A percentile compares a stretch with the other conserved stretches of the same genome.
These are phyloP conservation scores for Desoria tigrina DNA, from an alignment of 2,888 invertebrate genomes.

Conservation along the genomic window DNA sequence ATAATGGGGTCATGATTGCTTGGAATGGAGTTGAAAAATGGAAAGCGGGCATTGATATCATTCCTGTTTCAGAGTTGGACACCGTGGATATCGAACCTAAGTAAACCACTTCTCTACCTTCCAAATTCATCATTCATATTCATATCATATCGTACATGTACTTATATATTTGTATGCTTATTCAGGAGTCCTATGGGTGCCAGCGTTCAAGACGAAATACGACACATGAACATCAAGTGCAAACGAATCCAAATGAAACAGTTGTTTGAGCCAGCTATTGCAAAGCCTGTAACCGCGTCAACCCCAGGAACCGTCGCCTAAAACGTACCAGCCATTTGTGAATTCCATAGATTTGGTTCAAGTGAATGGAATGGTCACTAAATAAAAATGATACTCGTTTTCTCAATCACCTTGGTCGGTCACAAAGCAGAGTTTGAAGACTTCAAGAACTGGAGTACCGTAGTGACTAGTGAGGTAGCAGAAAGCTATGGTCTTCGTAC, in stretches of 20 bases:
- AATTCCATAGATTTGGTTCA: too few species aligned
- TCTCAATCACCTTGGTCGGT: constrained; percentile 5
- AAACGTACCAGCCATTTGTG: too few species aligned
- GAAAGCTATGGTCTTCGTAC: too few species aligned
- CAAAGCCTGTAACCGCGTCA: background rate
- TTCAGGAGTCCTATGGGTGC: constrained; percentile 65
- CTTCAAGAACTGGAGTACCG: too few species aligned
- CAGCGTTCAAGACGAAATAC: constrained; percentile 64
- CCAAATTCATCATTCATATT: constrained; percentile 4
- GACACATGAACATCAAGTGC: constrained; percentile 63
- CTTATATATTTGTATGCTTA: too few species aligned
- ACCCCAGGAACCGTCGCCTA: too few species aligned
- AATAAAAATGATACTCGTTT: background rate
- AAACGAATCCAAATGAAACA: constrained; percentile 57
- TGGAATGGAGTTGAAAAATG: constrained; percentile 93
- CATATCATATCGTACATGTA: too few species aligned
- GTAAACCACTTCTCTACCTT: constrained; percentile 53
- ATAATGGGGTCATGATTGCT: constrained; percentile 98
- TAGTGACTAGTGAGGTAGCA: too few species aligned
- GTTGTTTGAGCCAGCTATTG: constrained; percentile 24
- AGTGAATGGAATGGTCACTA: too few species aligned
- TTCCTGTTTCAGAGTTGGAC: constrained; percentile 62
- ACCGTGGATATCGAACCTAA: constrained; percentile 64
- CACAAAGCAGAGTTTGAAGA: background rate
- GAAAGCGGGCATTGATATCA: constrained; percentile 59